Conservation (phyloP, 2,113 vertebrate species). For the Boulengeromyrus knoepffleri region DNA sequence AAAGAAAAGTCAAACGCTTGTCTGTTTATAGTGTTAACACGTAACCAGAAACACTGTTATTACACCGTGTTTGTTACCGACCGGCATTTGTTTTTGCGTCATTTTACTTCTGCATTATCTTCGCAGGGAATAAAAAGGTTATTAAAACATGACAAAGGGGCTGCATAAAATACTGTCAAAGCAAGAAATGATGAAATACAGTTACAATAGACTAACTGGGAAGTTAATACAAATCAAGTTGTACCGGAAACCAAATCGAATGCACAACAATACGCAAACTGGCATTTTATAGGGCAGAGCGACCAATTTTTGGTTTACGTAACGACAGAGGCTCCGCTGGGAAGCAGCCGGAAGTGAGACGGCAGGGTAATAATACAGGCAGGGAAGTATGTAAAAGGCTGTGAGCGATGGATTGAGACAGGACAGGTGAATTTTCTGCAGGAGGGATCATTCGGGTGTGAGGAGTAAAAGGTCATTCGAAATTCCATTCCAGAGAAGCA, state of each 20-base stretch:
- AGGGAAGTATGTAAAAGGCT: background rate
- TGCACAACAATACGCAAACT: background rate
- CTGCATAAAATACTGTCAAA: background rate
- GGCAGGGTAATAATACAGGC: background rate
- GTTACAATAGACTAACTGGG: background rate
- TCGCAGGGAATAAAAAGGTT: background rate
- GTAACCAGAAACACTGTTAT: background rate
- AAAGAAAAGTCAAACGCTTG: background rate
- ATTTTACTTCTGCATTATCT: background rate
- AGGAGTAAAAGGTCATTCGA: conserved; percentile 57
- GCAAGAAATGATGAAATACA: background rate
- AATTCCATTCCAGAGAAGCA: conserved; percentile 56
- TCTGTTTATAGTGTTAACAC: background rate
- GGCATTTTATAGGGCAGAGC: background rate
- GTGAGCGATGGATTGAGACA: background rate
- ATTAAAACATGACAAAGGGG: background rate
- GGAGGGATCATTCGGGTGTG: conserved; percentile 31
- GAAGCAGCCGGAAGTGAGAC: background rate
- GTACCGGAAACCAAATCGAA: background rate
- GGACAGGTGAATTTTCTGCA: background rate
- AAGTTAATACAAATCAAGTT: background rate
- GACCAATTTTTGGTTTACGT: background rate
- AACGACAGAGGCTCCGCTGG: background rate
- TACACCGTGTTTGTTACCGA: background rate
- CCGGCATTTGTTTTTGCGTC: background rate